phyloP scores from a whole-genome alignment of 2,888 invertebrate species.

The Sialis lutaria region DNA sequence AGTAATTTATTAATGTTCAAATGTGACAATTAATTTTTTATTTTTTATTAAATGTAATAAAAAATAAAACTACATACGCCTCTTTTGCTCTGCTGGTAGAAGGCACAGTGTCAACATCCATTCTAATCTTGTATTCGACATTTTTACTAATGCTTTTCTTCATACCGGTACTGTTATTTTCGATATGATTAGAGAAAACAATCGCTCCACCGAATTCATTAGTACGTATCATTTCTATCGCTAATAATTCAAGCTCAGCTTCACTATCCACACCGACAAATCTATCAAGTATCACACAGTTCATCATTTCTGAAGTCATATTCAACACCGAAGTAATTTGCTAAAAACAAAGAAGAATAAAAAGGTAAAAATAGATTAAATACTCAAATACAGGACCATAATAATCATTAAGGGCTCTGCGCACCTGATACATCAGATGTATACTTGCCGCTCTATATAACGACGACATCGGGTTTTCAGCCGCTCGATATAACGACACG shows the following conservation, averaged over 20 bases:
- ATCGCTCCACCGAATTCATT: constrained; percentile 55
- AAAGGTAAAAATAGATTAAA: too few species aligned
- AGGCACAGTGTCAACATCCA: constrained; percentile 52
- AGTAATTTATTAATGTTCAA: too few species aligned
- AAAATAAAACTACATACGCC: background rate
- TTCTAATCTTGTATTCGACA: constrained; percentile 48
- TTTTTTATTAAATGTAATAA: too few species aligned
- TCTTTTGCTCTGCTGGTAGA: constrained; percentile 26
- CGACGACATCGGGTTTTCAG: too few species aligned
- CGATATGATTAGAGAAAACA: constrained; percentile 22
- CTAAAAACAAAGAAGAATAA: constrained; percentile 29
- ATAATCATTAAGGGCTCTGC: too few species aligned
- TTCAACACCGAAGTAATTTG: constrained; percentile 25
- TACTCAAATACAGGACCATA: too few species aligned
- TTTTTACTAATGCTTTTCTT: constrained; percentile 15
- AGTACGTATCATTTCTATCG: constrained; percentile 34
- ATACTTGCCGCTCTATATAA: too few species aligned
- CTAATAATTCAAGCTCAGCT: constrained; percentile 33
- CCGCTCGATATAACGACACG: too few species aligned
- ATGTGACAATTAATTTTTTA: background rate
- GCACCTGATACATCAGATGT: too few species aligned
- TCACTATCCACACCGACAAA: constrained; percentile 33
- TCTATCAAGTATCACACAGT: constrained; percentile 42
- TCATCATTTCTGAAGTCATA: constrained; percentile 27
- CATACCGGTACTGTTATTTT: constrained; percentile 8